Percentiles rank a stretch among this genome's conserved stretches.
Conservation (phyloP, 2,797 vertebrate genomes). For the Tangara arthus region DNA sequence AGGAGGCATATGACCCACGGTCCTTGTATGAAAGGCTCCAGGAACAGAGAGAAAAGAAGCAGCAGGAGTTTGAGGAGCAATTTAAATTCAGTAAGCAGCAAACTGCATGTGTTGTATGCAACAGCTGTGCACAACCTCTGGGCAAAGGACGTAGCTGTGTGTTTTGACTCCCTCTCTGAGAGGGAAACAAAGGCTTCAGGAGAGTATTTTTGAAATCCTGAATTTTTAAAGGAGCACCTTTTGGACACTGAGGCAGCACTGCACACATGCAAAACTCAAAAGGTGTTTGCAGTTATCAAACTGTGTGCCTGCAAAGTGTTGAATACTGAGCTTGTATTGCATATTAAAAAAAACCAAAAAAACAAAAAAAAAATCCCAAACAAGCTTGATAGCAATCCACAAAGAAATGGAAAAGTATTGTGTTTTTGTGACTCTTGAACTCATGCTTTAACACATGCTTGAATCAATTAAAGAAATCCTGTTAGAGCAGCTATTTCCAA, state of each 20-base stretch:
- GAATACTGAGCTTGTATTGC: not conserved
- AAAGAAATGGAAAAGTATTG: not conserved
- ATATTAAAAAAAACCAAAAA: not conserved
- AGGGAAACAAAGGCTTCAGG: not conserved
- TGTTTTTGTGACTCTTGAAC: not conserved
- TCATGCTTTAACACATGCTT: not conserved
- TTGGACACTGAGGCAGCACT: not conserved
- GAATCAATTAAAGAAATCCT: not conserved
- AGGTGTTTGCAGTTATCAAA: not conserved
- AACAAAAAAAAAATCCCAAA: rapidly evolving
- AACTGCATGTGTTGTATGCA: not conserved
- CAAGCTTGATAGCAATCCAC: not conserved
- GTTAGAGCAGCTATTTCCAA: not conserved
- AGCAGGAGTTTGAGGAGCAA: constrained; percentile 95
- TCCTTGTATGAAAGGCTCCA: constrained; percentile 92
- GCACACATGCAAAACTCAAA: rapidly evolving
- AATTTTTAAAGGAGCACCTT: rapidly evolving
- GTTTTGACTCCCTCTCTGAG: not conserved
- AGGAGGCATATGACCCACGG: constrained; percentile 90
- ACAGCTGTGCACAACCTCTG: not conserved
- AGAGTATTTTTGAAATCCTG: not conserved
- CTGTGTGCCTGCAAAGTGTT: not conserved
- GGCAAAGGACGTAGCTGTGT: rapidly evolving
- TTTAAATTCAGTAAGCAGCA: constrained; percentile 95
- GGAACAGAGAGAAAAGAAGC: constrained; percentile 97